These are phyloP conservation scores for Phoebastria nigripes DNA, from an alignment of 2,797 vertebrate genomes.

Conservation along the genomic window DNA sequence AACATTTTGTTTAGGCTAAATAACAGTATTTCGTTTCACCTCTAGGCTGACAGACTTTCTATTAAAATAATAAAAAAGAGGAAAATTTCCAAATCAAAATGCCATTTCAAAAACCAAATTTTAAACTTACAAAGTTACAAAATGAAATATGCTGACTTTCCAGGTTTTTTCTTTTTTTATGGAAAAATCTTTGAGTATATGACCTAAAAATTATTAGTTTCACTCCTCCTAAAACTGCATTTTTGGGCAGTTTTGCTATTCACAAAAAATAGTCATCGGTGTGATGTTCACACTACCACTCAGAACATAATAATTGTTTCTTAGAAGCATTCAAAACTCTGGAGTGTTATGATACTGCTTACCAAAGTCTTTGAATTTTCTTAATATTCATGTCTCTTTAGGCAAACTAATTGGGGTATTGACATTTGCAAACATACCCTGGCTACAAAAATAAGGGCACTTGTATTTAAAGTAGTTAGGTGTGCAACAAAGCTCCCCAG, in stretches of 20 bases:
- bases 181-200: neutral
- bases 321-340: neutral
- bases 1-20: neutral
- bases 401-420: neutral
- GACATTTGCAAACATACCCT: neutral
- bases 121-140: neutral
- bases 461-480: neutral
- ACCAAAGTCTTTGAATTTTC: neutral
- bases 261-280: neutral
- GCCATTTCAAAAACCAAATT: neutral
- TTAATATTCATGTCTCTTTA: neutral
- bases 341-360: neutral
- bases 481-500: neutral
- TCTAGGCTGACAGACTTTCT: neutral
- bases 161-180: neutral
- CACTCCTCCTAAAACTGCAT: neutral
- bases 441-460: neutral
- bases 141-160: neutral
- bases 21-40: fast-evolving
- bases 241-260: neutral
- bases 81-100: neutral
- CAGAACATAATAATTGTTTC: neutral
- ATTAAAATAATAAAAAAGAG: neutral
- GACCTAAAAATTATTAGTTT: neutral
- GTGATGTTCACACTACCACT: neutral